A percentile compares a stretch with the other conserved stretches of the same genome.
phyloP scores from a whole-genome alignment of 2,797 vertebrate genomes.

The Coreius guichenoti region DNA sequence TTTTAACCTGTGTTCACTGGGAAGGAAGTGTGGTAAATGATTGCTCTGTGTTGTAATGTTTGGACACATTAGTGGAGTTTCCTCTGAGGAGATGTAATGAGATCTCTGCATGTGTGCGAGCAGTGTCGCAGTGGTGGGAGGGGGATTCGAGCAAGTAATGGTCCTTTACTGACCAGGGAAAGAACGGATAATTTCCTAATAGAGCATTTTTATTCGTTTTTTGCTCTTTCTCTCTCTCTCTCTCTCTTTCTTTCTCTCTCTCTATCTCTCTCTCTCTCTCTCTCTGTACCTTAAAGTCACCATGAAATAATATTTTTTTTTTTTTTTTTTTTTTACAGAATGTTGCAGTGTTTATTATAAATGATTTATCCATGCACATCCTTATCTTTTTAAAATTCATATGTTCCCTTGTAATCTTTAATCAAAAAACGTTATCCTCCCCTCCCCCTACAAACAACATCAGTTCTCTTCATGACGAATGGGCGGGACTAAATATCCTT shows the following conservation, averaged over 20 bases:
- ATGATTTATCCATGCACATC: neutral
- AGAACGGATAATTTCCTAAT: constrained; percentile 45
- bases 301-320: too few relatives aligned
- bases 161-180: constrained; percentile 65
- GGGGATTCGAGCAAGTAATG: constrained; percentile 47
- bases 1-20: constrained; percentile 68
- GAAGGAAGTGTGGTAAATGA: constrained; percentile 57
- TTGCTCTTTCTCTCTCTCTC: neutral
- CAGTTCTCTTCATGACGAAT: neutral
- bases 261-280: neutral
- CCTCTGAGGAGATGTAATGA: constrained; percentile 50
- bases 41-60: constrained; percentile 57
- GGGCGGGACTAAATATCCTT: neutral
- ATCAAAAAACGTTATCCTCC: neutral
- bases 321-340: too few relatives aligned
- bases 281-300: neutral
- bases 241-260: neutral
- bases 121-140: constrained; percentile 21
- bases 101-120: constrained; percentile 45
- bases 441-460: neutral
- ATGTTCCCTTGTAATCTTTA: neutral
- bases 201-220: constrained; percentile 36
- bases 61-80: constrained; percentile 53
- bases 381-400: neutral
- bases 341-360: neutral